These are phyloP conservation scores for Betta splendens DNA, from an alignment of 2,797 vertebrate species.

Conservation along the genomic window DNA sequence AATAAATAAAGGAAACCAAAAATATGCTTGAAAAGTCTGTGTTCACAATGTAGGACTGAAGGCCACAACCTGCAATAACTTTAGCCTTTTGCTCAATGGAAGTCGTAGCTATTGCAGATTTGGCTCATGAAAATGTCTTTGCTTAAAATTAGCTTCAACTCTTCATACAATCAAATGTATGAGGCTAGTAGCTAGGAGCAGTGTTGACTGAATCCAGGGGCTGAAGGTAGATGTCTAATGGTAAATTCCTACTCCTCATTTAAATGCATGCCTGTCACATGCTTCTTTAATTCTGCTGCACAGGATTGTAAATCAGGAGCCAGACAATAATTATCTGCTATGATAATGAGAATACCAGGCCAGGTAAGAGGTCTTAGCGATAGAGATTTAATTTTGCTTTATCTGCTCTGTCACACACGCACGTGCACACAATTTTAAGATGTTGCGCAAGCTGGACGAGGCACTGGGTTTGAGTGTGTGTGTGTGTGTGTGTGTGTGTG, in stretches of 20 bases:
- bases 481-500: too few relatives aligned
- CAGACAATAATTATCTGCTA: constrained; percentile 57
- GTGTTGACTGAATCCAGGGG: not conserved
- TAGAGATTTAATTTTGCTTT: constrained; percentile 64
- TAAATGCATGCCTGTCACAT: constrained; percentile 31
- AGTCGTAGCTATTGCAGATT: too few relatives aligned
- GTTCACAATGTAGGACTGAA: too few relatives aligned
- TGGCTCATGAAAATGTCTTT: too few relatives aligned
- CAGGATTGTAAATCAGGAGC: constrained; percentile 62
- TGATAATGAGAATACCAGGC: constrained; percentile 54
- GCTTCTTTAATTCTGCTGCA: constrained; percentile 30
- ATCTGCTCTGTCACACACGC: constrained; percentile 30
- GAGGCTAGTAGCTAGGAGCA: too few relatives aligned
- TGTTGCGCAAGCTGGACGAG: constrained; percentile 21
- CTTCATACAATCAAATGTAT: too few relatives aligned
- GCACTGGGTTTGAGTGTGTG: too few relatives aligned
- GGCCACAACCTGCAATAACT: too few relatives aligned
- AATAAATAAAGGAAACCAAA: too few relatives aligned
- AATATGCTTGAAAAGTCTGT: too few relatives aligned
- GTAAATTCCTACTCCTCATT: constrained; percentile 29
- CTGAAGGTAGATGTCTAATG: not conserved
- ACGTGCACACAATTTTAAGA: constrained; percentile 35
- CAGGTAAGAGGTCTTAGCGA: constrained; percentile 45
- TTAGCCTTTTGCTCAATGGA: too few relatives aligned
- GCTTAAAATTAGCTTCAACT: too few relatives aligned